phyloP scores from a whole-genome alignment of 2,113 vertebrate genomes.

The Lipophrys pholis region DNA sequence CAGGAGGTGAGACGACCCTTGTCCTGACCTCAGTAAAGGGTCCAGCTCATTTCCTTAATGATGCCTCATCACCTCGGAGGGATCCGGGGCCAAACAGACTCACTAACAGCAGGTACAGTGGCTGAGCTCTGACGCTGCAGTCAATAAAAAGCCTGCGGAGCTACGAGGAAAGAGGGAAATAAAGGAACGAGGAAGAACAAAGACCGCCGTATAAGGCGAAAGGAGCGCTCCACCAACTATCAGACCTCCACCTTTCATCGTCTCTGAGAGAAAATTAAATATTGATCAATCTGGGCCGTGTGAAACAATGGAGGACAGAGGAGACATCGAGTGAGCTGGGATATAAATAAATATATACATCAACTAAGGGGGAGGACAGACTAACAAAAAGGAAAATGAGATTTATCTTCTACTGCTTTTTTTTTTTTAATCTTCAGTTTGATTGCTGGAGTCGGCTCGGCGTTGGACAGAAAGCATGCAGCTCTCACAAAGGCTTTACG shows the following conservation, averaged over 20 bases:
- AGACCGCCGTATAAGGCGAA: conserved; percentile 32
- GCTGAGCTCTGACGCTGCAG: conserved; percentile 27
- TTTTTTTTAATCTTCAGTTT: conserved; percentile 34
- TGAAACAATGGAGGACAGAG: conserved; percentile 80
- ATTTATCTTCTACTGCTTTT: conserved; percentile 56
- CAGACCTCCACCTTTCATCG: conserved; percentile 63
- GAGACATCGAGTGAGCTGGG: conserved; percentile 54
- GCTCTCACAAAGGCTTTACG: conserved; percentile 9
- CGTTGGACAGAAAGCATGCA: conserved; percentile 3
- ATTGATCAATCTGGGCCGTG: conserved; percentile 89
- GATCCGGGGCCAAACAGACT: conserved; percentile 34
- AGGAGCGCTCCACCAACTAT: conserved; percentile 40
- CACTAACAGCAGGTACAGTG: neutral
- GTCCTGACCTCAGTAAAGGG: conserved; percentile 28
- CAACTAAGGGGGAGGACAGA: conserved; percentile 37
- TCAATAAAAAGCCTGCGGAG: conserved; percentile 11
- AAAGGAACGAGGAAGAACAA: conserved; percentile 53
- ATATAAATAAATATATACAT: conserved; percentile 81
- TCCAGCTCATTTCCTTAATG: conserved; percentile 76
- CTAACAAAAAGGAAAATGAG: conserved; percentile 59
- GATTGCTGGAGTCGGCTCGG: conserved; percentile 10
- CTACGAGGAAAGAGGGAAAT: neutral
- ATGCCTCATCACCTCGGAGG: conserved; percentile 75
- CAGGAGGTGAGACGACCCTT: conserved; percentile 49
- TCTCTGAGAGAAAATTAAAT: conserved; percentile 92